Percentiles rank a stretch among this genome's conserved stretches.
phyloP scores from a whole-genome alignment of 2,797 vertebrate species.

The Anabacerthia variegaticeps region DNA sequence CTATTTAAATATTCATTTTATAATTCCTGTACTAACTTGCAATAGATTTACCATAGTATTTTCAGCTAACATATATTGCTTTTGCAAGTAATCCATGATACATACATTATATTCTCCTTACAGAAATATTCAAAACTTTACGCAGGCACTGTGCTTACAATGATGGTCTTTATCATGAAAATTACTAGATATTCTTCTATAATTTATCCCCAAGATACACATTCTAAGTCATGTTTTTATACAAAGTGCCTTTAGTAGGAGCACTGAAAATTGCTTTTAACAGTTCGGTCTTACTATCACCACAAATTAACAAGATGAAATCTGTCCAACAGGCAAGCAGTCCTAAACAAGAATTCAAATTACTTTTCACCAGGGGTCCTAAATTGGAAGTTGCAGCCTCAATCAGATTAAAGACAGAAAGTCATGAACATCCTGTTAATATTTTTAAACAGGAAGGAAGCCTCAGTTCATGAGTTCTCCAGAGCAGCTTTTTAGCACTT shows the following conservation, averaged over 20 bases:
- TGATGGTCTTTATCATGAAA: slow-evolving; percentile 66
- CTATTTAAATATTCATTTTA: slow-evolving; percentile 51
- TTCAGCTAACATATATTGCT: slow-evolving; percentile 42
- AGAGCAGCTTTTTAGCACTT: background rate
- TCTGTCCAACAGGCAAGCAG: slow-evolving; percentile 31
- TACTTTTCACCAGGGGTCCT: slow-evolving; percentile 48
- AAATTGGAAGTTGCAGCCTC: slow-evolving; percentile 2
- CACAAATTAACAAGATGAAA: slow-evolving; percentile 64
- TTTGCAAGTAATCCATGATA: slow-evolving; percentile 38
- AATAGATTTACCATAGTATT: slow-evolving; percentile 30
- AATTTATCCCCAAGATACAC: slow-evolving; percentile 68
- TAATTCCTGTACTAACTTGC: slow-evolving; percentile 45
- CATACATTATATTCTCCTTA: slow-evolving; percentile 1
- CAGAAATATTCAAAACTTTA: slow-evolving; percentile 54
- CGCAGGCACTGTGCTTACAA: slow-evolving; percentile 26
- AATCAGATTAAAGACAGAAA: background rate
- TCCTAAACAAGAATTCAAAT: slow-evolving; percentile 54
- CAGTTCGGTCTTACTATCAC: slow-evolving; percentile 39
- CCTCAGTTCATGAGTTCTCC: background rate
- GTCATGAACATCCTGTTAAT: slow-evolving; percentile 2
- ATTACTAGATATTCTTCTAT: slow-evolving; percentile 62
- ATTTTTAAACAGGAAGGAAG: slow-evolving; percentile 22
- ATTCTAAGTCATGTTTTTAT: slow-evolving; percentile 64
- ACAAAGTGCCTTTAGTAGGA: slow-evolving; percentile 50
- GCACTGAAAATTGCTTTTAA: slow-evolving; percentile 60